Conservation (phyloP, 2,888 invertebrate species). For the Plutella xylostella region DNA sequence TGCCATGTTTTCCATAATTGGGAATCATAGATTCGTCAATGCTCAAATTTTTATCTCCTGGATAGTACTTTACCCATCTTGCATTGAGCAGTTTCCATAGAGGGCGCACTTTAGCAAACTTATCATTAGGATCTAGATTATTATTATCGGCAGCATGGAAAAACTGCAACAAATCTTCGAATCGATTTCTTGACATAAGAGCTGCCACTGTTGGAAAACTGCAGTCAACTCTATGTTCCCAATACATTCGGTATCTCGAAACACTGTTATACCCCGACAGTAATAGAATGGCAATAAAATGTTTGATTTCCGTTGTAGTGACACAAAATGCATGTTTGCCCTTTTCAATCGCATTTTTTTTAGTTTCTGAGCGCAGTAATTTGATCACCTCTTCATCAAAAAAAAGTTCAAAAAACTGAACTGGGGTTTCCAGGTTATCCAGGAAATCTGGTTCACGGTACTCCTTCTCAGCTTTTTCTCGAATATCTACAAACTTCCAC, state of each 20-base stretch:
- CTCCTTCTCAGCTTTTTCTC: too few relatives aligned
- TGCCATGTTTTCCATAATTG: conserved; percentile 25
- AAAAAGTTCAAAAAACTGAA: conserved; percentile 14
- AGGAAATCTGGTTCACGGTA: too few relatives aligned
- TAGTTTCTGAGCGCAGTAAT: conserved; percentile 13
- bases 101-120: conserved; percentile 25
- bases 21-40: conserved; percentile 31
- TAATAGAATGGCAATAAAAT: conserved; percentile 9
- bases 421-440: conserved; percentile 3
- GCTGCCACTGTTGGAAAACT: conserved; percentile 21
- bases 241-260: conserved; percentile 22
- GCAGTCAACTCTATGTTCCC: conserved; percentile 23
- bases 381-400: conserved; percentile 11
- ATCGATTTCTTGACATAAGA: conserved; percentile 25
- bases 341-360: conserved; percentile 12
- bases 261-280: conserved; percentile 16
- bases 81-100: conserved; percentile 21
- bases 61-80: conserved; percentile 20
- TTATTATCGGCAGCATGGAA: conserved; percentile 25
- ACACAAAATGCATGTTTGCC: not conserved
- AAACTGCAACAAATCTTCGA: conserved; percentile 24
- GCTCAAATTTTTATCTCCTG: conserved; percentile 19
- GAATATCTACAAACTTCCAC: conserved; percentile 14
- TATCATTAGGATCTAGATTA: conserved; percentile 19
- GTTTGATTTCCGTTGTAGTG: not conserved